Evolutionary conservation across 2,888 invertebrate species (phyloP).

Genomic region (Odontocolon sp.): DNA sequence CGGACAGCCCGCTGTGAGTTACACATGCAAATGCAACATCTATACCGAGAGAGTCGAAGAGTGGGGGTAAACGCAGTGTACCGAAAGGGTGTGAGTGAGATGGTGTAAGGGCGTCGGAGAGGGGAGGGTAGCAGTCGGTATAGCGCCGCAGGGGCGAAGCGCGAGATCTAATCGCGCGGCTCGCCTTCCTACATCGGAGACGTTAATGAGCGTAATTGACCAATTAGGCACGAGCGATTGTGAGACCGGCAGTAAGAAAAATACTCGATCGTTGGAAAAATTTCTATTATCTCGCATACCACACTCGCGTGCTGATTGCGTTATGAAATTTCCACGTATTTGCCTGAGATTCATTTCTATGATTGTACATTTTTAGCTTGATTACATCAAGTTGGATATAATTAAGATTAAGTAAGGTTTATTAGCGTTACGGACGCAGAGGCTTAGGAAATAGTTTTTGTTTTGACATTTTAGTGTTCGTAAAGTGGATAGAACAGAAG

Average conservation of each 20-base stretch:
- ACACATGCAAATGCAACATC: conserved; percentile 52
- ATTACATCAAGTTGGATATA: no score
- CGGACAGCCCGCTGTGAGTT: conserved; percentile 18
- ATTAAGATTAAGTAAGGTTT: no score
- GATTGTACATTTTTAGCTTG: no score
- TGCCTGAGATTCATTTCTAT: no score
- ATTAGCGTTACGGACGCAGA: no score
- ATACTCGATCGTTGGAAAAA: conserved; percentile 66
- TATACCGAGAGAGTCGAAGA: conserved; percentile 16
- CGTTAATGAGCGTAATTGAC: conserved; percentile 81
- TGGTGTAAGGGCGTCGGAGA: conserved; percentile 28
- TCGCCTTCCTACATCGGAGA: conserved; percentile 77
- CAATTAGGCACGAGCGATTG: conserved; percentile 78
- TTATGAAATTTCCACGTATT: no score
- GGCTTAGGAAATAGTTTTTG: no score
- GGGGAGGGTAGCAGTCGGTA: conserved; percentile 45
- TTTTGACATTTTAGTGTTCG: no score
- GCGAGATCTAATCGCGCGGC: conserved; percentile 75
- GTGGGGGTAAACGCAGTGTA: conserved; percentile 12
- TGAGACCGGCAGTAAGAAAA: conserved; percentile 68
- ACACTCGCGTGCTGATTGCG: not conserved
- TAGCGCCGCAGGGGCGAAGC: conserved; percentile 64
- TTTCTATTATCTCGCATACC: conserved; percentile 61
- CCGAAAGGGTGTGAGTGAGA: conserved; percentile 25
- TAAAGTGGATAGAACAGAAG: no score